Percentiles rank a stretch among this genome's conserved stretches.
Conservation (phyloP, 2,797 vertebrate species). For the Periophthalmus magnuspinnatus region DNA sequence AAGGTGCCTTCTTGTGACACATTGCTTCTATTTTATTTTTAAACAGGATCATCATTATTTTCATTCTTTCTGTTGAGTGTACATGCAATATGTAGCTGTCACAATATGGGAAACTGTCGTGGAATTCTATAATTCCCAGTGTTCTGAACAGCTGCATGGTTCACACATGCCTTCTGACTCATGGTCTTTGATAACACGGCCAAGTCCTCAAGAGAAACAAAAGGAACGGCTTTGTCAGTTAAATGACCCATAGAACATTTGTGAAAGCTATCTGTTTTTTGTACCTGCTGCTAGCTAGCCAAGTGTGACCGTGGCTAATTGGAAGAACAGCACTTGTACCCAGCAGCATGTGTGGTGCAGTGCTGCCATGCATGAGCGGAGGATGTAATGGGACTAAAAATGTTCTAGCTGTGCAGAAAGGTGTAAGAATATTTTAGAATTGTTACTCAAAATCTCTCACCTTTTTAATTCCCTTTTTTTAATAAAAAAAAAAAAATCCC, state of each 20-base stretch:
- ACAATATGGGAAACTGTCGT: not conserved
- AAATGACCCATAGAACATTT: conserved; percentile 33
- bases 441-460: not conserved
- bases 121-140: not conserved
- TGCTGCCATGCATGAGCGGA: conserved; percentile 15
- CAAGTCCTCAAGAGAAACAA: conserved; percentile 23
- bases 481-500: too few species aligned
- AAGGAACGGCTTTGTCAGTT: conserved; percentile 32
- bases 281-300: conserved; percentile 41
- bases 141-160: conserved; percentile 15
- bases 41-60: not conserved
- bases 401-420: conserved; percentile 15
- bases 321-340: conserved; percentile 32
- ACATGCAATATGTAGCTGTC: not conserved
- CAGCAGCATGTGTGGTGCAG: conserved; percentile 16
- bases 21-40: not conserved
- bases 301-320: conserved; percentile 61
- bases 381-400: conserved; percentile 24
- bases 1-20: not conserved
- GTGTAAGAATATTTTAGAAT: not conserved
- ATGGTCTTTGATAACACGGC: conserved; percentile 16
- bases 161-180: conserved; percentile 23
- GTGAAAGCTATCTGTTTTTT: conserved; percentile 44
- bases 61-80: not conserved
- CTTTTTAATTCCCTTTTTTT: not conserved